A percentile compares a stretch with the other conserved stretches of the same genome.
These are phyloP conservation scores for Planiliza haematocheilus DNA, from an alignment of 2,113 vertebrate species.

Conservation along the genomic window DNA sequence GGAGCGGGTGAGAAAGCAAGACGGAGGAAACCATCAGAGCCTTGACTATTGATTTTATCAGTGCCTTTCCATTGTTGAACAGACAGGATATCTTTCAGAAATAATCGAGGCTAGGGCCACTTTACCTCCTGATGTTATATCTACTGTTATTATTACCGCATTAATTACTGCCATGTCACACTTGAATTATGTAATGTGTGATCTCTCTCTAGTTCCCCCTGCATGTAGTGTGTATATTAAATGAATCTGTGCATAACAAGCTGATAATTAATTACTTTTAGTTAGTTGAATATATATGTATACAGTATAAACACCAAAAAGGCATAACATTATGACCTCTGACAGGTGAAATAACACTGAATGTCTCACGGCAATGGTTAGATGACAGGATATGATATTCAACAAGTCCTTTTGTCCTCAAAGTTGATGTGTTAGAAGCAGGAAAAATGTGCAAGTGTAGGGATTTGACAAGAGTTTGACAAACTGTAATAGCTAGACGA, in stretches of 20 bases:
- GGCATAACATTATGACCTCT: no score
- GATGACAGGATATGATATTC: background rate
- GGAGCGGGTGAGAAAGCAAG: constrained; percentile 4
- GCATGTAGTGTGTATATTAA: constrained; percentile 7
- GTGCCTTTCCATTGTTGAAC: constrained; percentile 58
- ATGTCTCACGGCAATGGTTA: no score
- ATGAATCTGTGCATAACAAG: constrained; percentile 11
- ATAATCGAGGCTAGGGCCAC: constrained; percentile 37
- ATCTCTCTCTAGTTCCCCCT: constrained; percentile 17
- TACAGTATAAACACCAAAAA: no score
- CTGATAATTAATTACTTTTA: background rate
- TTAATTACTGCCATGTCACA: constrained; percentile 69
- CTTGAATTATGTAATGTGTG: constrained; percentile 36
- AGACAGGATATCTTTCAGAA: constrained; percentile 57
- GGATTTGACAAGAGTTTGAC: no score
- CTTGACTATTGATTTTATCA: constrained; percentile 71
- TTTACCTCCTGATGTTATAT: constrained; percentile 42
- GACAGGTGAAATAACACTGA: no score
- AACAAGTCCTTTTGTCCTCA: no score
- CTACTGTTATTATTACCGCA: constrained; percentile 43
- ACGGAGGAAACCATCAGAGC: constrained; percentile 48
- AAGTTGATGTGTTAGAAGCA: no score
- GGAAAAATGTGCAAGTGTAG: no score
- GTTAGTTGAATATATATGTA: no score
- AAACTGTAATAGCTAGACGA: no score